Conservation (phyloP, 2,797 vertebrate genomes). For the Danio choprae region DNA sequence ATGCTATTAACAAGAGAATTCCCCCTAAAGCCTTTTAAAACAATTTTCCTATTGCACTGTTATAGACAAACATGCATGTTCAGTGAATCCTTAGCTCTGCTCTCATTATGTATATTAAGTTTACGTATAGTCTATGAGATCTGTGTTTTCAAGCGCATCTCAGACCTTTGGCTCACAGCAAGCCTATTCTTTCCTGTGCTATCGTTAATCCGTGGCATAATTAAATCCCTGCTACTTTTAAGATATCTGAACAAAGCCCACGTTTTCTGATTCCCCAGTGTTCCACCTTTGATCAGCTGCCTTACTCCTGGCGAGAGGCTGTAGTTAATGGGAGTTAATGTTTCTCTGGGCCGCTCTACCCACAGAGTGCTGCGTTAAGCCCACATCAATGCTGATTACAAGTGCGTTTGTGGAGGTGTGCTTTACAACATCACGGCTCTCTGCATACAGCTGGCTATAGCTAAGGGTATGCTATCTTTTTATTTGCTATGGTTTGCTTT, state of each 20-base stretch:
- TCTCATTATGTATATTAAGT: slow-evolving; percentile 22
- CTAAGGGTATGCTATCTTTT: slow-evolving; percentile 35
- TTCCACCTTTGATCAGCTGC: slow-evolving; percentile 63
- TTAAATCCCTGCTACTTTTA: slow-evolving; percentile 60
- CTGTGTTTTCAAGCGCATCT: slow-evolving; percentile 42
- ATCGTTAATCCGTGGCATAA: slow-evolving; percentile 58
- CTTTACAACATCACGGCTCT: slow-evolving; percentile 48
- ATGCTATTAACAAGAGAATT: not conserved
- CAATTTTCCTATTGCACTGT: not conserved
- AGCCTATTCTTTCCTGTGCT: slow-evolving; percentile 45
- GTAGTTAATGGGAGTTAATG: slow-evolving; percentile 63
- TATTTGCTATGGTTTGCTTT: slow-evolving; percentile 46
- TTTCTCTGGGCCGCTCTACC: slow-evolving; percentile 61
- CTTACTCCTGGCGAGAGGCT: slow-evolving; percentile 53
- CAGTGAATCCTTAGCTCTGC: not conserved
- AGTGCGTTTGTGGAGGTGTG: slow-evolving; percentile 57
- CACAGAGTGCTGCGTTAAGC: slow-evolving; percentile 62
- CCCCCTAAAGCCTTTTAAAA: not conserved
- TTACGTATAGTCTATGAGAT: slow-evolving; percentile 10
- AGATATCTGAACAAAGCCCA: slow-evolving; percentile 58
- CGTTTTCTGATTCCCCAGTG: slow-evolving; percentile 58
- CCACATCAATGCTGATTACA: slow-evolving; percentile 63
- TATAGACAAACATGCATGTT: not conserved
- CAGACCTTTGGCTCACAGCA: slow-evolving; percentile 37
- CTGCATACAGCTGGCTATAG: slow-evolving; percentile 48